phyloP scores from a whole-genome alignment of 2,113 vertebrate species.

The Embiotoca jacksoni region DNA sequence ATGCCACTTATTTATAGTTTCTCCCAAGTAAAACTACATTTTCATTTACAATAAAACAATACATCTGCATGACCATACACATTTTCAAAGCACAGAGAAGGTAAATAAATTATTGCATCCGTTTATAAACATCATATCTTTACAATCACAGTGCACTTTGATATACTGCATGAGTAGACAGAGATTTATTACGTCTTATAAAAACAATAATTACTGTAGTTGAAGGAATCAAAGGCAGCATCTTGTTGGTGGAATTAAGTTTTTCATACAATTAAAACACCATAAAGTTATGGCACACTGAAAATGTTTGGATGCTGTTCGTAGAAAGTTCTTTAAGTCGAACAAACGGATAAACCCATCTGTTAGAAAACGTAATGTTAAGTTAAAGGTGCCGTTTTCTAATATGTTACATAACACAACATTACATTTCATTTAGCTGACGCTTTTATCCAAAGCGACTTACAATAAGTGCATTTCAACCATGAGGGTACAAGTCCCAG shows the following conservation, averaged over 20 bases:
- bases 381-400: background rate
- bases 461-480: background rate
- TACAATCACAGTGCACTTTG: slow-evolving; percentile 24
- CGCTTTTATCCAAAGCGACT: too few relatives aligned
- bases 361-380: background rate
- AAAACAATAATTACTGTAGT: background rate
- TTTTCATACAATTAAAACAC: background rate
- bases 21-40: background rate
- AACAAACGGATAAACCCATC: background rate
- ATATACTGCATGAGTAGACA: background rate
- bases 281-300: background rate
- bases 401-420: too few relatives aligned
- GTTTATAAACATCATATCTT: slow-evolving; percentile 27
- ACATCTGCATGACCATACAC: background rate
- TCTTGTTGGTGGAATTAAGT: background rate
- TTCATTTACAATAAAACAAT: background rate
- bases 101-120: slow-evolving; percentile 32
- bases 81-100: slow-evolving; percentile 8
- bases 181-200: background rate
- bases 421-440: too few relatives aligned
- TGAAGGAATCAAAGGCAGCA: background rate
- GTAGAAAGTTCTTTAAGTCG: slow-evolving; percentile 8
- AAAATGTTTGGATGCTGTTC: background rate
- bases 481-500: too few relatives aligned
- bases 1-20: background rate